Evolutionary conservation across 2,888 invertebrate species (phyloP).

Genomic region (Macrosiphum euphorbiae): DNA sequence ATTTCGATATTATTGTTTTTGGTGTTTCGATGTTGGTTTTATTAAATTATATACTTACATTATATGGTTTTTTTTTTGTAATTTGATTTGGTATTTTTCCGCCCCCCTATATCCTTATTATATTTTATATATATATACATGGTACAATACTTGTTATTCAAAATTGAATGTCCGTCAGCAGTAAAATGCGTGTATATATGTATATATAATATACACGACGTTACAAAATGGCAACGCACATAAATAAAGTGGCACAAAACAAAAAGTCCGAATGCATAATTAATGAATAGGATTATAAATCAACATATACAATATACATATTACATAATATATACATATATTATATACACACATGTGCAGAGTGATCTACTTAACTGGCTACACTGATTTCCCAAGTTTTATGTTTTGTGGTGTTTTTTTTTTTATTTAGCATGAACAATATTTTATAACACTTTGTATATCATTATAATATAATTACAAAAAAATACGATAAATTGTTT

Average conservation of each 20-base stretch:
- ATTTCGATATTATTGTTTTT: constrained; percentile 31
- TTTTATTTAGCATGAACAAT: background rate
- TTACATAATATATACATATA: constrained; percentile 6
- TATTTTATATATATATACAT: background rate
- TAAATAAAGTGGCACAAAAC: constrained; percentile 15
- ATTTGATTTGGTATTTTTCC: constrained; percentile 21
- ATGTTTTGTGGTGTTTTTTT: background rate
- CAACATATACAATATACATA: background rate
- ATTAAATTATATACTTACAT: too few relatives aligned
- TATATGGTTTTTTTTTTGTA: constrained; percentile 4
- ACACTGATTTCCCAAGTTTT: background rate
- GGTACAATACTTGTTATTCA: background rate
- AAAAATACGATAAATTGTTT: background rate
- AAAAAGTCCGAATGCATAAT: constrained; percentile 25
- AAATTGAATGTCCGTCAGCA: background rate
- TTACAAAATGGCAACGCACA: background rate
- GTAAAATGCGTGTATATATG: background rate
- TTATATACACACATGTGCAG: background rate
- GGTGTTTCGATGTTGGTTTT: constrained; percentile 44
- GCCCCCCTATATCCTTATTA: background rate
- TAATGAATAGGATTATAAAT: constrained; percentile 14
- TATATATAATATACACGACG: background rate
- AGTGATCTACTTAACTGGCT: background rate
- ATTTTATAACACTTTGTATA: background rate
- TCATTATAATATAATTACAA: background rate